phyloP scores from a whole-genome alignment of 2,888 invertebrate species.

The Odontothrips loti region DNA sequence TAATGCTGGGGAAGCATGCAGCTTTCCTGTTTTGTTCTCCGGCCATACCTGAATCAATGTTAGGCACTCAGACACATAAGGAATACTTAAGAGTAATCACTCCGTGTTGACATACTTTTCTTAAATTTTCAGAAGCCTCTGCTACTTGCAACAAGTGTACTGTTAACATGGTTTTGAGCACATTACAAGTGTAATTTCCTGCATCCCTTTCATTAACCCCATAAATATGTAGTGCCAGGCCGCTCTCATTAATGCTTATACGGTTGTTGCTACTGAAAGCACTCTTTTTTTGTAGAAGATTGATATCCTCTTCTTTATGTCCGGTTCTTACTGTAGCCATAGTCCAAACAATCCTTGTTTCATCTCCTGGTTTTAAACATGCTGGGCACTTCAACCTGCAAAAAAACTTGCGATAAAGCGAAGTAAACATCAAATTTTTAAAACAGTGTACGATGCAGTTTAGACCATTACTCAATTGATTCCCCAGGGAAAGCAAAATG shows the following conservation, averaged over 20 bases:
- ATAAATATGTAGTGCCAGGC: neutral
- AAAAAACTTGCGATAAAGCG: neutral
- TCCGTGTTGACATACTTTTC: neutral
- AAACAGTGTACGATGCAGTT: neutral
- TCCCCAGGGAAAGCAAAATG: conserved; percentile 7
- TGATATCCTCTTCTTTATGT: neutral
- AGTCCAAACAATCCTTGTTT: neutral
- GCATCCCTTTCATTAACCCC: neutral
- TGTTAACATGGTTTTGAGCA: neutral
- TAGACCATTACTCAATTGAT: neutral
- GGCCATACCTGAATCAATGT: neutral
- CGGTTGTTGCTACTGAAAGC: neutral
- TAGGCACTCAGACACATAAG: neutral
- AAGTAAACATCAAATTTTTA: neutral
- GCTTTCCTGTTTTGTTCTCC: conserved; percentile 37
- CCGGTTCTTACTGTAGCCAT: neutral
- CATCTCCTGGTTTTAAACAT: neutral
- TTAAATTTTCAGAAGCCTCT: neutral
- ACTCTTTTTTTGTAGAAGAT: neutral
- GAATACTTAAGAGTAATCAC: neutral
- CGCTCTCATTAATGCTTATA: neutral
- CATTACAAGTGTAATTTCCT: neutral
- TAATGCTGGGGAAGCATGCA: conserved; percentile 44
- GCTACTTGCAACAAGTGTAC: neutral
- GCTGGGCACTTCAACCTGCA: neutral